Conservation (phyloP, 2,797 vertebrate genomes). For the Enteromius afrohamiltoni region DNA sequence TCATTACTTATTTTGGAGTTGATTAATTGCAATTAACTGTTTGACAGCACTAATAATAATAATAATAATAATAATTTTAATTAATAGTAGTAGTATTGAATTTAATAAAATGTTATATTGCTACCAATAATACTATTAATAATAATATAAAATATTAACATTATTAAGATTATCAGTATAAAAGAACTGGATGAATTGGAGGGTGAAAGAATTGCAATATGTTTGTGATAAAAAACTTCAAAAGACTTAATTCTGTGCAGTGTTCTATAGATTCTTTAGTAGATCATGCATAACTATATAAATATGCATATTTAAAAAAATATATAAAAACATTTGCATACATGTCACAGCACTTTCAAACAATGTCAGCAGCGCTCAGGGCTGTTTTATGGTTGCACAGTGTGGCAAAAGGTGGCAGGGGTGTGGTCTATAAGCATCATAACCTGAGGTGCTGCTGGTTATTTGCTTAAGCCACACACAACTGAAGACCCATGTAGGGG, state of each 20-base stretch:
- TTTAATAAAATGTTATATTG: not conserved
- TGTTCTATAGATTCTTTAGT: not conserved
- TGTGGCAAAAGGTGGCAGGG: conserved; percentile 41
- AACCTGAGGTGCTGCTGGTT: conserved; percentile 52
- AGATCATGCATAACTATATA: not conserved
- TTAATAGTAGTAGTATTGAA: no score
- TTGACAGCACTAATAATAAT: no score
- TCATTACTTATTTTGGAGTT: no score
- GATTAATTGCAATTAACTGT: no score
- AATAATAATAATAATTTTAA: no score
- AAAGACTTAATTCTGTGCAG: not conserved
- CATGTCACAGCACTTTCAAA: no score
- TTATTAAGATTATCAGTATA: not conserved
- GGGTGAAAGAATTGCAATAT: no score
- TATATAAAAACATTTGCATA: no score
- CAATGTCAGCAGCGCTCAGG: conserved; percentile 37
- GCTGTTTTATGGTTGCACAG: conserved; percentile 16
- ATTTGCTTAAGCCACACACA: conserved; percentile 46
- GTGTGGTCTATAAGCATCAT: conserved; percentile 44
- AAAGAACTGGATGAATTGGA: not conserved
- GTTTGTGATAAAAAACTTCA: no score
- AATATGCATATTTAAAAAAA: not conserved
- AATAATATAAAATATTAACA: no score
- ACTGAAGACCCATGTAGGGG: conserved; percentile 48
- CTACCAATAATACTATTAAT: not conserved